Base-by-base conservation (phyloP, 2,888 invertebrate species). In the Hylaea fasciaria region DNA sequence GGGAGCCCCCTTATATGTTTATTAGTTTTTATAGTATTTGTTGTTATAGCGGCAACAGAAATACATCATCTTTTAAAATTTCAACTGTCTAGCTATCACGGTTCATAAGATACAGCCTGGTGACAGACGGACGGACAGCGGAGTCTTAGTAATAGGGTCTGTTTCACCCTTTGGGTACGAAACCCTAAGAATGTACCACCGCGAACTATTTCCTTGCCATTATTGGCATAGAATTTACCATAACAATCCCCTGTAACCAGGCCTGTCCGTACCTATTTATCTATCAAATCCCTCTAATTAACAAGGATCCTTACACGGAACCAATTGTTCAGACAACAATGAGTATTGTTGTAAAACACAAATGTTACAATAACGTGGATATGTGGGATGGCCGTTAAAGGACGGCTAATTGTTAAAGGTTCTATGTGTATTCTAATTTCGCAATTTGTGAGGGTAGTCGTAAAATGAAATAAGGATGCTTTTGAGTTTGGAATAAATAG, bases 241-340 rank as follows among this genome's bases (percentile, higher is more conserved):
- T 2, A 35, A 35, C 35, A 9, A 3, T 28, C 39, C 13, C 13
- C 39, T 14, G 44, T 37, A n/a, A 14, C 12, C n/a, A 9, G 7
- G n/a, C 13, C 13, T 48, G 17, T 49, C 22, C 35, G 10, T 47
- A 41, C 32, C 32, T 48, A 47, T 48, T 35, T 79, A 41, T 81
- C 83, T 17, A 74, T 82, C 51, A 37, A 29, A 58, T 37, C 49
- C 49, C 14, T 41, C 77, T 5, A 82, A 76, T 61, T 58, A 55
- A 57, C 50, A 45, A 47, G 37, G 46, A 39, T 45, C 50, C 47
- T 40, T n/a, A n/a, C 43, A 17, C 49, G 11, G 50, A 55, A 55
- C 43, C 58, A 59, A 65, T 62, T 58, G 54, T 58, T 50, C 16
- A 37, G 29, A 40, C 50, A 54, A 57, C 49, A 63, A 62, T 40